These are phyloP conservation scores for Zaprionus tsacasi DNA, from an alignment of 1,140 invertebrate genomes.

Conservation along the genomic window DNA sequence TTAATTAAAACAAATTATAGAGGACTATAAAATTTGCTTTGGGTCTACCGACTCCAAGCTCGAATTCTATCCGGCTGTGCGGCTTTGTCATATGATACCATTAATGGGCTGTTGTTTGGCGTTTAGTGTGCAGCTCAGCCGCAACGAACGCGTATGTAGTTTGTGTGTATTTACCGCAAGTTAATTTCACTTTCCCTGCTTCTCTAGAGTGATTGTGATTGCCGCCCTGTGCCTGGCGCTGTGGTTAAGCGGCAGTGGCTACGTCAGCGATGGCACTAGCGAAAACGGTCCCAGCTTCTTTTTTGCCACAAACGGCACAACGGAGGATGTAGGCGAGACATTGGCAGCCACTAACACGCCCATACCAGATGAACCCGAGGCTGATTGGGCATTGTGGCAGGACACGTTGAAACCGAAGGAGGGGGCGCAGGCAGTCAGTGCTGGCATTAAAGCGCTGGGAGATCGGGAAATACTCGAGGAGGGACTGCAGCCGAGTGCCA, in stretches of 20 bases:
- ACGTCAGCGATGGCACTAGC: not conserved
- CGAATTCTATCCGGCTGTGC: not conserved
- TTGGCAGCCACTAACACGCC: conserved; percentile 41
- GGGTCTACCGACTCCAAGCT: not conserved
- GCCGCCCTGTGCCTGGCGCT: conserved; percentile 63
- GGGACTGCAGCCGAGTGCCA: conserved; percentile 83
- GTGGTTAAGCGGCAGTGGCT: conserved; percentile 50
- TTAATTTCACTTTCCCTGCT: conserved; percentile 52
- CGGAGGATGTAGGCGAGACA: not conserved
- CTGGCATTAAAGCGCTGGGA: conserved; percentile 86
- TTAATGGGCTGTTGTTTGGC: conserved; percentile 19
- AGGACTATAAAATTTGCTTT: not conserved
- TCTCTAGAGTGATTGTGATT: conserved; percentile 68
- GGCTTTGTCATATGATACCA: conserved; percentile 29
- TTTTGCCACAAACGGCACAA: conserved; percentile 58
- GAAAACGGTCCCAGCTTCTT: conserved; percentile 60
- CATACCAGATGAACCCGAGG: conserved; percentile 65
- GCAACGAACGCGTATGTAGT: conserved; percentile 18
- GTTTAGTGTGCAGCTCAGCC: conserved; percentile 54
- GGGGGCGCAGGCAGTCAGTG: conserved; percentile 61
- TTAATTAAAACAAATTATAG: not conserved
- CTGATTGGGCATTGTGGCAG: conserved; percentile 66
- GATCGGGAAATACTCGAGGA: conserved; percentile 86
- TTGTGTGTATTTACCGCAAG: conserved; percentile 45
- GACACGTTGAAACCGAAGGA: conserved; percentile 39